Percentiles rank a stretch among this genome's conserved stretches.
These are phyloP conservation scores for Chymomyza amoena DNA, from an alignment of 2,888 invertebrate genomes.

Conservation along the genomic window DNA sequence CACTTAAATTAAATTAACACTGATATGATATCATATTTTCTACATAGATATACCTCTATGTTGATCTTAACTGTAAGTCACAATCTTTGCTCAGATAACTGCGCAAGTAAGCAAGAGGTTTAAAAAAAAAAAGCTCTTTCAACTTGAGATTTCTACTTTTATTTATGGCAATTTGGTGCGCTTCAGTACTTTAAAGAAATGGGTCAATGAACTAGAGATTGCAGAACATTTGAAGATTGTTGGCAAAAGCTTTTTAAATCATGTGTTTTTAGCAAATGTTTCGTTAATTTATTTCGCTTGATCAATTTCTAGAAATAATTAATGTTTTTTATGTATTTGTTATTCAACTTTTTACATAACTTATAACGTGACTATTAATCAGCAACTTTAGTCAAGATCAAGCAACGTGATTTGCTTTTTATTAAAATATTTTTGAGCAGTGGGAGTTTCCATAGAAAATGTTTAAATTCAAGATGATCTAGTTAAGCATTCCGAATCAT, in stretches of 20 bases:
- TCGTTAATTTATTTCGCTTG: background rate
- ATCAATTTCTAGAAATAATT: background rate
- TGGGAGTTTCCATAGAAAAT: background rate
- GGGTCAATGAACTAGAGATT: conserved; percentile 45
- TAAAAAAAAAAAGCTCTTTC: background rate
- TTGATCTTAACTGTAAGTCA: background rate
- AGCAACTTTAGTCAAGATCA: background rate
- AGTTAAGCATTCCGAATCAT: background rate
- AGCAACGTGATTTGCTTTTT: background rate
- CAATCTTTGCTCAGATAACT: background rate
- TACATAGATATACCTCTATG: background rate
- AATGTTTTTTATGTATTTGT: background rate
- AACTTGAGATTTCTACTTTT: background rate
- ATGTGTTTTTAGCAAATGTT: background rate
- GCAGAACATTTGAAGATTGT: background rate
- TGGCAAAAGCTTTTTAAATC: background rate
- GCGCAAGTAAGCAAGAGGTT: background rate
- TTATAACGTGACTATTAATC: background rate
- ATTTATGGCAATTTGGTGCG: conserved; percentile 20
- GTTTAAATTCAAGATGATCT: background rate
- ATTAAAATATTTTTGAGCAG: background rate
- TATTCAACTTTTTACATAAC: background rate
- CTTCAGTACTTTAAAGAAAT: conserved; percentile 31
- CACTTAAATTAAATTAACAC: background rate
- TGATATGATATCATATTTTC: background rate